phyloP scores from a whole-genome alignment of 2,888 invertebrate genomes.

The Sinodicranocentrus sp. region DNA sequence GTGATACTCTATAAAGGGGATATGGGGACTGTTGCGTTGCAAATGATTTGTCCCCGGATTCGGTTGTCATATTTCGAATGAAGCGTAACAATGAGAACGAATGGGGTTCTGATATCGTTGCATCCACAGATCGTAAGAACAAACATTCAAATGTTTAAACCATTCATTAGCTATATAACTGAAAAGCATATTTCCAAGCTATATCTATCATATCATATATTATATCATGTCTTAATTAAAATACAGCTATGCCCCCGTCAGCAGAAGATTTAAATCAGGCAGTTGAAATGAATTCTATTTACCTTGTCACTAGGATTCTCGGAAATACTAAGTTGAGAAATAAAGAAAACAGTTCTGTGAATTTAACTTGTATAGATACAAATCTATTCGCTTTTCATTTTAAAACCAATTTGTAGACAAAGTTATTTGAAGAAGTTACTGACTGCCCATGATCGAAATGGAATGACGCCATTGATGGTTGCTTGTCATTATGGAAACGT shows the following conservation, averaged over 20 bases:
- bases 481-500: conserved; percentile 74
- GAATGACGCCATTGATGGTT: conserved; percentile 76
- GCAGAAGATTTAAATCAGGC: conserved; percentile 72
- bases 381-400: too few relatives aligned
- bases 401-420: conserved; percentile 21
- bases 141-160: too few relatives aligned
- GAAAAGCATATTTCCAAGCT: too few relatives aligned
- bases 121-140: conserved; percentile 69
- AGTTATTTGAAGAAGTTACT: conserved; percentile 64
- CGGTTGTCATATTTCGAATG: conserved; percentile 69
- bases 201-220: too few relatives aligned
- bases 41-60: conserved; percentile 67
- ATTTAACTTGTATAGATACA: too few relatives aligned
- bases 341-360: too few relatives aligned
- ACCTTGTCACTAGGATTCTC: conserved; percentile 70
- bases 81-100: conserved; percentile 53
- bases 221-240: too few relatives aligned
- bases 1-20: conserved; percentile 59
- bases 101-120: conserved; percentile 69
- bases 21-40: conserved; percentile 55
- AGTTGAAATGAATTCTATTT: conserved; percentile 68
- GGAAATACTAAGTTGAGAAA: conserved; percentile 64
- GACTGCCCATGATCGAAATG: conserved; percentile 70
- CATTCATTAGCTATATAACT: too few relatives aligned
- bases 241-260: conserved; percentile 63